Percentiles rank a stretch among this genome's conserved stretches.
Evolutionary conservation across 2,113 vertebrate species (phyloP).

Genomic region (Hepsetus odoe): DNA sequence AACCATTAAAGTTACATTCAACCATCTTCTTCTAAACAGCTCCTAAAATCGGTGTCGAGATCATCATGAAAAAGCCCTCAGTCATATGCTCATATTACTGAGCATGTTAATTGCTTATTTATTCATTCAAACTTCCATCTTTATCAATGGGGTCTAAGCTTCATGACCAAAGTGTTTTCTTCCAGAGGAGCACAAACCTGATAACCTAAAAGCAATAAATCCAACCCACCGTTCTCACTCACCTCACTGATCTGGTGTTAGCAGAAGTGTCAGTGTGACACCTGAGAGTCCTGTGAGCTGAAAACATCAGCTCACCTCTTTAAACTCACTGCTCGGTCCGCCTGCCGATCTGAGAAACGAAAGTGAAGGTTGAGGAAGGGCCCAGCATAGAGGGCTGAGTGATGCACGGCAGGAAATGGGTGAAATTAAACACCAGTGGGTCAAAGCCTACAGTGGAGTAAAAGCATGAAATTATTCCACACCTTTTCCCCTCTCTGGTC

Average conservation of each 20-base stretch:
- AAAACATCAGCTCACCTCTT: background rate
- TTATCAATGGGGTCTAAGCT: background rate
- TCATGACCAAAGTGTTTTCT: background rate
- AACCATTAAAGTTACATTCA: too few relatives aligned
- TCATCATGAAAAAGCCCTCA: too few relatives aligned
- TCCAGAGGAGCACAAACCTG: background rate
- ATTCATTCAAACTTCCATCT: too few relatives aligned
- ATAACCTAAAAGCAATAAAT: background rate
- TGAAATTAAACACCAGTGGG: background rate
- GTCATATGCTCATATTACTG: too few relatives aligned
- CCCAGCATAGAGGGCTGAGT: constrained; percentile 10
- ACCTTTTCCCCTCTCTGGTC: too few relatives aligned
- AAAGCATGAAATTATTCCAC: too few relatives aligned
- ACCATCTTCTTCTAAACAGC: too few relatives aligned
- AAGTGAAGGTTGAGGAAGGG: constrained; percentile 33
- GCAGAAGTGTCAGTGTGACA: background rate
- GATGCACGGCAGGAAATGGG: constrained; percentile 9
- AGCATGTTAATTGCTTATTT: too few relatives aligned
- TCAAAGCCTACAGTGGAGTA: background rate
- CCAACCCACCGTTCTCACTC: background rate
- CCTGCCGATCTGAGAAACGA: constrained; percentile 26
- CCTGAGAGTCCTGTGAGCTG: background rate
- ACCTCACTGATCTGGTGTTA: background rate
- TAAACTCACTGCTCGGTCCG: background rate
- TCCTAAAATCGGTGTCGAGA: too few relatives aligned